phyloP scores from a whole-genome alignment of 2,113 vertebrate species.

The Albula goreensis region DNA sequence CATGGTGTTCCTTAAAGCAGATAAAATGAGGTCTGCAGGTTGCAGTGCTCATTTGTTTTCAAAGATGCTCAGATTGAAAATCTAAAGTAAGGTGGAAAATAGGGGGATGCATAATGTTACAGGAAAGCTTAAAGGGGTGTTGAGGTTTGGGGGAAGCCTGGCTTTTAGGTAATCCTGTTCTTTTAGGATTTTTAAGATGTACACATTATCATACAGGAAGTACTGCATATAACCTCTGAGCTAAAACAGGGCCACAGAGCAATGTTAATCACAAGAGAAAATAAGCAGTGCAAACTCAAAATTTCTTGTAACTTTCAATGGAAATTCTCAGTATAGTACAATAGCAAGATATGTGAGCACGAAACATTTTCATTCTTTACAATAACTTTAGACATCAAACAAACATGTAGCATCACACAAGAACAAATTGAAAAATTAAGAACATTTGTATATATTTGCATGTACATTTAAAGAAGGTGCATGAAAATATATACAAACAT shows the following conservation, averaged over 20 bases:
- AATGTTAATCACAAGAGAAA: neutral
- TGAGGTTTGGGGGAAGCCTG: neutral
- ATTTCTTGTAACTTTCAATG: neutral
- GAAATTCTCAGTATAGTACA: neutral
- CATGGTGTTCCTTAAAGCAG: neutral
- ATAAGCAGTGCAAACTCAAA: neutral
- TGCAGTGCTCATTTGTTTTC: neutral
- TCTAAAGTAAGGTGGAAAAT: neutral
- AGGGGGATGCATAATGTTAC: neutral
- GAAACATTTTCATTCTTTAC: no score
- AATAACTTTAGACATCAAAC: no score
- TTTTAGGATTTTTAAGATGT: neutral
- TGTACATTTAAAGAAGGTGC: no score
- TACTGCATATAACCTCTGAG: neutral
- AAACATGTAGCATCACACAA: no score
- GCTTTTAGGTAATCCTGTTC: neutral
- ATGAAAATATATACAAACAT: no score
- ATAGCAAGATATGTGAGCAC: no score
- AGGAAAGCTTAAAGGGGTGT: neutral
- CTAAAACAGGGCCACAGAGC: neutral
- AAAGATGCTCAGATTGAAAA: neutral
- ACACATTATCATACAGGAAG: neutral
- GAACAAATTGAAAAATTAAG: no score
- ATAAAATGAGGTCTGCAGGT: neutral
- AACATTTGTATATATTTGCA: no score